phyloP scores from a whole-genome alignment of 2,113 vertebrate species.

The Myotis yumanensis region DNA sequence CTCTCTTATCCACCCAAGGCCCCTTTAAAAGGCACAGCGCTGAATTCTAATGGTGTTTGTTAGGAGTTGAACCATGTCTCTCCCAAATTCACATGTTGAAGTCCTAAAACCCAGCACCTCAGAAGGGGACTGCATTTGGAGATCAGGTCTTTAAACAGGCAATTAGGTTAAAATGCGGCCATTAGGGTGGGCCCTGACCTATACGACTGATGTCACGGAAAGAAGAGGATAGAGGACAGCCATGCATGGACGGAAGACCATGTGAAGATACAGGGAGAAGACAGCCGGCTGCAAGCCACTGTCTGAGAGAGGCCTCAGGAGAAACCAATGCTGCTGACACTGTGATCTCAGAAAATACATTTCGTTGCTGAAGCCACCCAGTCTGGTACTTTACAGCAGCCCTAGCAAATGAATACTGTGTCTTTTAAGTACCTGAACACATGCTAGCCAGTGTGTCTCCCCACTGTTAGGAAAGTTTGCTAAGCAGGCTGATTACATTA shows the following conservation, averaged over 20 bases:
- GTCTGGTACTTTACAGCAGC: background rate
- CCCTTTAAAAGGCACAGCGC: background rate
- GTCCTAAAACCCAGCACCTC: background rate
- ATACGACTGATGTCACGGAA: background rate
- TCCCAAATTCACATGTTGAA: background rate
- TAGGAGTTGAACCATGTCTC: background rate
- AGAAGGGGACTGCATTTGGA: background rate
- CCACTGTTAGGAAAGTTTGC: background rate
- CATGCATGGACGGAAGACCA: background rate
- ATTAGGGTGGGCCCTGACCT: too few species aligned
- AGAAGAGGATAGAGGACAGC: background rate
- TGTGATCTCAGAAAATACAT: background rate
- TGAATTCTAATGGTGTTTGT: background rate
- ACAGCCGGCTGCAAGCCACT: rapidly evolving
- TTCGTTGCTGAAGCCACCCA: background rate
- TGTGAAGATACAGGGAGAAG: background rate
- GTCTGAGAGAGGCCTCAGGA: background rate
- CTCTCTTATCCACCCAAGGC: background rate
- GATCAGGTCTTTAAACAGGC: background rate
- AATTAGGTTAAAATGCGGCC: background rate
- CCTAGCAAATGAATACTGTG: background rate
- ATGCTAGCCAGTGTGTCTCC: background rate
- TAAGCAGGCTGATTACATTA: background rate
- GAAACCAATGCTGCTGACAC: background rate
- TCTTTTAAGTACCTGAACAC: background rate